Evolutionary conservation across 1,140 invertebrate genomes (phyloP).

Genomic region (Calliphora vicina): DNA sequence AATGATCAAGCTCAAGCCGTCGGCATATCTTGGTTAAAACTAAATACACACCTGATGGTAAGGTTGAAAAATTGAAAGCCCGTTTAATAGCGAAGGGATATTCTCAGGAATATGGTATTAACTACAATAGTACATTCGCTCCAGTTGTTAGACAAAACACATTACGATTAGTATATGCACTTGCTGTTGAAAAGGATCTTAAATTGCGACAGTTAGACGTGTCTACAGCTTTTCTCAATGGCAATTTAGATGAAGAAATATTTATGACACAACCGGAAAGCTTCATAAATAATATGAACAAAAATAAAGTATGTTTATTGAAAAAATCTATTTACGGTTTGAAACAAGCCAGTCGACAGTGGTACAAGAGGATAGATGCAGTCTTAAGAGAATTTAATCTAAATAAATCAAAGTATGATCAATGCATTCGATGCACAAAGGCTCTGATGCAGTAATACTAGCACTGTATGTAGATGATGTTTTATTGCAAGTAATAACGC

Average conservation of each 20-base stretch:
- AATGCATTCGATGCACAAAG: constrained; percentile 47
- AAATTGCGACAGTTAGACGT: background rate
- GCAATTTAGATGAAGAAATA: constrained; percentile 40
- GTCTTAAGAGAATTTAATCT: constrained; percentile 46
- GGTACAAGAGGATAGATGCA: constrained; percentile 39
- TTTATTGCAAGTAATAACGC: constrained; percentile 37
- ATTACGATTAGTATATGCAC: background rate
- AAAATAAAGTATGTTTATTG: constrained; percentile 48
- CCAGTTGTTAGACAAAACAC: background rate
- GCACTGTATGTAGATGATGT: constrained; percentile 51
- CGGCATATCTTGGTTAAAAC: too few relatives aligned
- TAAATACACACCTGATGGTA: constrained; percentile 40
- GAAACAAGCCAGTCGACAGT: constrained; percentile 52
- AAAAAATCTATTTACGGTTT: constrained; percentile 62
- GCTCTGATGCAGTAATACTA: background rate
- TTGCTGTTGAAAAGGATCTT: background rate
- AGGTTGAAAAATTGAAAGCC: constrained; percentile 23
- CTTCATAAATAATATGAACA: background rate
- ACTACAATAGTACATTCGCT: background rate
- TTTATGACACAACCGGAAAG: constrained; percentile 58
- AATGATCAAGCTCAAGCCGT: too few relatives aligned
- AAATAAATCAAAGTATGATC: constrained; percentile 47
- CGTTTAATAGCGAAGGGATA: constrained; percentile 61
- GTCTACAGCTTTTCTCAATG: background rate
- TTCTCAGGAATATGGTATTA: constrained; percentile 48